A percentile compares a stretch with the other conserved stretches of the same genome.
phyloP scores from a whole-genome alignment of 35 echinoderm and acorn worm species.

The Lytechinus variegatus region DNA sequence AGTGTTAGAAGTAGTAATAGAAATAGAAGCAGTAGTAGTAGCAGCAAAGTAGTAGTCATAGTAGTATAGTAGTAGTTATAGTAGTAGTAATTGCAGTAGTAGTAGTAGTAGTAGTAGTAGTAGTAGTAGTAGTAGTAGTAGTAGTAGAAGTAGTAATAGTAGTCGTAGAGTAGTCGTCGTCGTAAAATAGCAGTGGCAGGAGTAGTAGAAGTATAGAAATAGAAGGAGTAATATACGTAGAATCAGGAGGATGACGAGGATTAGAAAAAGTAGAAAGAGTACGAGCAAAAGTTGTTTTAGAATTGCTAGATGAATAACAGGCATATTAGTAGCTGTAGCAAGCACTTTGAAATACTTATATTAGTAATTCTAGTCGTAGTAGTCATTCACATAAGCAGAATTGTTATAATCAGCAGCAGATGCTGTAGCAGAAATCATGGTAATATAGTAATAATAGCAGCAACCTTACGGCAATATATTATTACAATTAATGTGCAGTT shows the following conservation, averaged over 20 bases:
- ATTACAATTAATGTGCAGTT: too few relatives aligned
- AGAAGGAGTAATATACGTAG: background rate
- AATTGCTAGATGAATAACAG: too few relatives aligned
- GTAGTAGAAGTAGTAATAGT: background rate
- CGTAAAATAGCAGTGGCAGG: background rate
- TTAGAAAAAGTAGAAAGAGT: background rate
- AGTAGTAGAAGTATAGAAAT: background rate
- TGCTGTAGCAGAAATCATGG: background rate
- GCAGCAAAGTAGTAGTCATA: constrained; percentile 14
- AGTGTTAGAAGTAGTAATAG: too few relatives aligned
- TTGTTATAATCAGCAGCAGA: background rate
- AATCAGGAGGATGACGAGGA: background rate
- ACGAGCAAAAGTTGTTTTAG: too few relatives aligned
- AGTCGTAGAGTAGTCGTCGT: too few relatives aligned
- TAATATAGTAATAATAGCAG: background rate
- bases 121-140: constrained; percentile 17
- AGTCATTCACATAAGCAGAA: too few relatives aligned
- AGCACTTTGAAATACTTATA: too few relatives aligned
- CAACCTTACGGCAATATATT: too few relatives aligned
- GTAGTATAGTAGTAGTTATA: background rate
- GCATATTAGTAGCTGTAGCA: too few relatives aligned
- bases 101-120: constrained; percentile 5
- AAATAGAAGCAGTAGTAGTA: background rate
- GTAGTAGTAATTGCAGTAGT: background rate
- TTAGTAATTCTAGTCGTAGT: too few relatives aligned